phyloP scores from a whole-genome alignment of 2,888 invertebrate genomes.

The Omphaloscelis lunosa region DNA sequence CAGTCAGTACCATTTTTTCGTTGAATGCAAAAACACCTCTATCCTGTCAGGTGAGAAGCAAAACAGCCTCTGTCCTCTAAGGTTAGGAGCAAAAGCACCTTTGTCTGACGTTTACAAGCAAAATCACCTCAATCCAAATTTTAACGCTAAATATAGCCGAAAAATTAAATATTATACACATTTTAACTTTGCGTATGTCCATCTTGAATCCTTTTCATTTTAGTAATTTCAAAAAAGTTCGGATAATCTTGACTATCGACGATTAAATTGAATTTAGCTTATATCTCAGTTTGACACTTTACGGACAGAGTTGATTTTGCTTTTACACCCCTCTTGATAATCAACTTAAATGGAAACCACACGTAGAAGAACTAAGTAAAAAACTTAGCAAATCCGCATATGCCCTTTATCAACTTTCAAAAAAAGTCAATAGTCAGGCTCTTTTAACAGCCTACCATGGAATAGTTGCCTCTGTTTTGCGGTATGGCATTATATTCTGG shows the following conservation, averaged over 20 bases:
- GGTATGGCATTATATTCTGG: too few species aligned
- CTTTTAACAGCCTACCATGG: too few species aligned
- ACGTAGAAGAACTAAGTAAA: too few species aligned
- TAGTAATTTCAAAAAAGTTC: conserved; percentile 3
- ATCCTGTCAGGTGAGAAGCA: neutral
- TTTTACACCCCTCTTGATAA: neutral
- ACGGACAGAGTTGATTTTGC: conserved; percentile 1
- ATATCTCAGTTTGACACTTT: conserved; percentile 7
- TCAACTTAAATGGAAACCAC: too few species aligned
- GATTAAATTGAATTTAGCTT: conserved; percentile 5
- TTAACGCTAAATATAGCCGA: neutral
- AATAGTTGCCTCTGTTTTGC: too few species aligned
- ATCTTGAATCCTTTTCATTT: too few species aligned
- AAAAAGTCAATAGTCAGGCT: too few species aligned
- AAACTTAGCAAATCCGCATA: too few species aligned
- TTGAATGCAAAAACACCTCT: conserved; percentile 5
- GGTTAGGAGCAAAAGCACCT: neutral
- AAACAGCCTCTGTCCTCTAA: neutral
- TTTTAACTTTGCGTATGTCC: neutral
- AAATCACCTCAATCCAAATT: neutral
- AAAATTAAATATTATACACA: conserved; percentile 22
- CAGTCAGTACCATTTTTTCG: conserved; percentile 3
- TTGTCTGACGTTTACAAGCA: neutral
- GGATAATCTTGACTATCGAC: neutral
- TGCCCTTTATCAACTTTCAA: too few species aligned